phyloP scores from a whole-genome alignment of 2,797 vertebrate species.

The Muscicapa comitata region DNA sequence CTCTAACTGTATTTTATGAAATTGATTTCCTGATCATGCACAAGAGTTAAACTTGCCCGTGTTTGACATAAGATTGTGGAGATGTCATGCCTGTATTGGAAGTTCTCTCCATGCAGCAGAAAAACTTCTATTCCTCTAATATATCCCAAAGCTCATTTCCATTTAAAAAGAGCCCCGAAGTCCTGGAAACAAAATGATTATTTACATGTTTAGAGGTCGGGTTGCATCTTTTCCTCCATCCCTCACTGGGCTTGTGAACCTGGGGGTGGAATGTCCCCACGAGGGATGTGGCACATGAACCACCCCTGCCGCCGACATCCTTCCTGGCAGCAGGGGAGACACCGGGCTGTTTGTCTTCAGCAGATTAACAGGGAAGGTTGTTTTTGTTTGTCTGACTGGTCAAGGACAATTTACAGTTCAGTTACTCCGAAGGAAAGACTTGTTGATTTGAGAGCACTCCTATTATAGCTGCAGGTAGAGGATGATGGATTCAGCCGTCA shows the following conservation, averaged over 20 bases:
- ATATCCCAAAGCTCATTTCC: not conserved
- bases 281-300: conserved; percentile 48
- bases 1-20: not conserved
- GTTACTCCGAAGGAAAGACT: conserved; percentile 72
- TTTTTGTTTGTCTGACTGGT: conserved; percentile 73
- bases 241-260: not conserved
- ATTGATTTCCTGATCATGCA: not conserved
- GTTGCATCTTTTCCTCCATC: not conserved
- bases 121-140: not conserved
- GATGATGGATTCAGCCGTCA: conserved; percentile 75
- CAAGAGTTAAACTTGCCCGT: not conserved
- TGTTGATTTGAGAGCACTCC: conserved; percentile 70
- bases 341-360: conserved; percentile 53
- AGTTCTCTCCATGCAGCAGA: not conserved
- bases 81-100: accelerated
- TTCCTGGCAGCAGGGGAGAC: conserved; percentile 16
- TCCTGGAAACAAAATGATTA: not conserved
- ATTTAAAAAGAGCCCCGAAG: not conserved
- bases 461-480: conserved; percentile 67
- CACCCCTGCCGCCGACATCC: conserved; percentile 15
- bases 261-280: not conserved
- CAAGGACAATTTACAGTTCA: conserved; percentile 76
- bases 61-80: not conserved
- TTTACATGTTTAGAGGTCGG: not conserved
- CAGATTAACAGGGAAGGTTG: conserved; percentile 68